Evolutionary conservation across 2,888 invertebrate species (phyloP).

Genomic region (Suillia variegata): DNA sequence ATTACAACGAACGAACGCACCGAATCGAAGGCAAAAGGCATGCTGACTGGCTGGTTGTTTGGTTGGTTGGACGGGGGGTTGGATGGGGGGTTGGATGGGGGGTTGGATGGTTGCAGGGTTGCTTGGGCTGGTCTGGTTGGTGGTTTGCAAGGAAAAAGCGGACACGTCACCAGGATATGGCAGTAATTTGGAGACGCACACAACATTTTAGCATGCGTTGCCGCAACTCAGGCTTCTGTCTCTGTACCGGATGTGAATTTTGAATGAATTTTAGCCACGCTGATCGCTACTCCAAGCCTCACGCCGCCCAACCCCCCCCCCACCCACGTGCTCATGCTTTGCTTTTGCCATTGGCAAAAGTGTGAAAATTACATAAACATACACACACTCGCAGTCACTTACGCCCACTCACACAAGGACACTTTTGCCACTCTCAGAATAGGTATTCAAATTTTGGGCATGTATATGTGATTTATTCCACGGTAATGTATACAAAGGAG

Average conservation of each 20-base stretch:
- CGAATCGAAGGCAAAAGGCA: too few species aligned
- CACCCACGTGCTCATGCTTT: too few species aligned
- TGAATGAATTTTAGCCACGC: conserved; percentile 44
- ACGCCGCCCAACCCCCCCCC: too few species aligned
- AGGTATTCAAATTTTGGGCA: not conserved
- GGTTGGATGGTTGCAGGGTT: too few species aligned
- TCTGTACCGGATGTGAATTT: conserved; percentile 15
- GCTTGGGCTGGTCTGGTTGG: too few species aligned
- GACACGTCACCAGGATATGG: conserved; percentile 37
- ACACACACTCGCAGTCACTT: conserved; percentile 2
- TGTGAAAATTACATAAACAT: conserved; percentile 27
- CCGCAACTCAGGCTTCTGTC: not conserved
- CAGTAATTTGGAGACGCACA: conserved; percentile 46
- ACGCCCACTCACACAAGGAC: not conserved
- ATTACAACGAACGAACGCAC: not conserved
- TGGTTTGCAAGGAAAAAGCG: not conserved
- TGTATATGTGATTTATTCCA: not conserved
- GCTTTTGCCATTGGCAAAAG: too few species aligned
- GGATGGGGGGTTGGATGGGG: too few species aligned
- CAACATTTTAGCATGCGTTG: conserved; percentile 23
- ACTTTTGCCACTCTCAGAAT: not conserved
- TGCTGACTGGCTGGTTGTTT: too few species aligned
- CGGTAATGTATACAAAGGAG: not conserved
- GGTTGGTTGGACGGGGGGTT: too few species aligned
- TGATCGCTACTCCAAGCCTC: conserved; percentile 46